Conservation (phyloP, 2,113 vertebrate species). For the Hippocampus zosterae region DNA sequence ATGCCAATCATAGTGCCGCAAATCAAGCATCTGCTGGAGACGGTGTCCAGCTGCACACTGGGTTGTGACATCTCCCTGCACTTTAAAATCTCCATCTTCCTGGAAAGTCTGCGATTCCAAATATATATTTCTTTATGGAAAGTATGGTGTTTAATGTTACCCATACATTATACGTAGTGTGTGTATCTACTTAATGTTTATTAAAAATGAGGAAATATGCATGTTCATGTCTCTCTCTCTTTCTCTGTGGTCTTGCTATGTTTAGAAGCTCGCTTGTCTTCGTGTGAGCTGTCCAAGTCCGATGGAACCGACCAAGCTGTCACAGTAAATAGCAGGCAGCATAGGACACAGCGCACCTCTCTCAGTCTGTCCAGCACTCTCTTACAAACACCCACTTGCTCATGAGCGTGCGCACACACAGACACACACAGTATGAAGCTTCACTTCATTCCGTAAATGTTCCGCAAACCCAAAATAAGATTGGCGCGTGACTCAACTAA, state of each 20-base stretch:
- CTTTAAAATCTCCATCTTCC: not conserved
- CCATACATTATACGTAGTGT: not conserved
- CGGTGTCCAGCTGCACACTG: not conserved
- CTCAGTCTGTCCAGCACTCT: conserved; percentile 5
- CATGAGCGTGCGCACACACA: conserved; percentile 4
- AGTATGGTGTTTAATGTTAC: not conserved
- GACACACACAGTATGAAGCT: not conserved
- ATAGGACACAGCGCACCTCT: conserved; percentile 35
- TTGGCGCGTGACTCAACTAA: conserved; percentile 57
- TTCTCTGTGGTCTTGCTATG: conserved; percentile 31
- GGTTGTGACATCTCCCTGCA: not conserved
- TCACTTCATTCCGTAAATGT: conserved; percentile 2
- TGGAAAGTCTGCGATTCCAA: too few species aligned
- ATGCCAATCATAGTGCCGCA: not conserved
- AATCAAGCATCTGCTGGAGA: not conserved
- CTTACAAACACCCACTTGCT: conserved; percentile 14
- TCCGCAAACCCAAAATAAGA: conserved; percentile 39
- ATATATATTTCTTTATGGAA: too few species aligned
- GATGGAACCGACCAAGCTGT: conserved; percentile 48
- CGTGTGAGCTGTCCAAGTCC: conserved; percentile 54
- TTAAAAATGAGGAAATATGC: conserved; percentile 29
- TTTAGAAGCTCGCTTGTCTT: conserved; percentile 44
- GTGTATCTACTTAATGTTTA: conserved; percentile 15
- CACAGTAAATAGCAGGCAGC: conserved; percentile 67
- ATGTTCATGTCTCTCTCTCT: conserved; percentile 11